Conservation (phyloP, 2,888 invertebrate genomes). For the Temnothorax unifasciatus region DNA sequence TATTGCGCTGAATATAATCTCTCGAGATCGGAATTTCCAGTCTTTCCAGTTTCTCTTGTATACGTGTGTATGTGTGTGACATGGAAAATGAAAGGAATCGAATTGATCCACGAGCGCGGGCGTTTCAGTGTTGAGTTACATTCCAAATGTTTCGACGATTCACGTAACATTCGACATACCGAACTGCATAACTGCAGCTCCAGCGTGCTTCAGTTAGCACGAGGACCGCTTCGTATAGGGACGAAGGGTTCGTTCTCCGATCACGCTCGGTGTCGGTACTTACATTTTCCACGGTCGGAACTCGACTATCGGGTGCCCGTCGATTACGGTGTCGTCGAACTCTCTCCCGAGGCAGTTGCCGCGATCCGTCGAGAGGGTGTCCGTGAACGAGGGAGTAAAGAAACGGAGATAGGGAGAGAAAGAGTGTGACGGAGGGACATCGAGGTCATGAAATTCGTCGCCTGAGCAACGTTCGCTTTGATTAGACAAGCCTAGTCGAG, state of each 20-base stretch:
- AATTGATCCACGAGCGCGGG: not conserved
- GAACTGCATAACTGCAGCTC: conserved; percentile 1
- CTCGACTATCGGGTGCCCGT: conserved; percentile 46
- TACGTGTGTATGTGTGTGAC: not conserved
- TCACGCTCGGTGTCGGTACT: conserved; percentile 10
- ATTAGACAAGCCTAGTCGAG: conserved; percentile 55
- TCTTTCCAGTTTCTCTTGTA: not conserved
- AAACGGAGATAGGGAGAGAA: conserved; percentile 2
- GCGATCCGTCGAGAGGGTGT: conserved; percentile 54
- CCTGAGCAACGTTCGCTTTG: conserved; percentile 59
- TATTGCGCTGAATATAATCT: not conserved
- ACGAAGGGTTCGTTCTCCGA: conserved; percentile 37
- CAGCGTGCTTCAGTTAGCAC: not conserved
- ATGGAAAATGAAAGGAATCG: not conserved
- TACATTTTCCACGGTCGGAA: conserved; percentile 57
- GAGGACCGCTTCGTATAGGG: not conserved
- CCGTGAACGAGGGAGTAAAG: conserved; percentile 52
- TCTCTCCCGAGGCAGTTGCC: conserved; percentile 47
- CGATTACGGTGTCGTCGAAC: conserved; percentile 70
- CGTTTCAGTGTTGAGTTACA: conserved; percentile 3
- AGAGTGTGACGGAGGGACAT: not conserved
- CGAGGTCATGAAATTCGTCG: conserved; percentile 59
- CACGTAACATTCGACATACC: not conserved
- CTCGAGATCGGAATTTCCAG: not conserved
- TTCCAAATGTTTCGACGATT: conserved; percentile 31